Base-by-base conservation (phyloP, 1,140 invertebrate genomes). In the Hestina assimilis region DNA sequence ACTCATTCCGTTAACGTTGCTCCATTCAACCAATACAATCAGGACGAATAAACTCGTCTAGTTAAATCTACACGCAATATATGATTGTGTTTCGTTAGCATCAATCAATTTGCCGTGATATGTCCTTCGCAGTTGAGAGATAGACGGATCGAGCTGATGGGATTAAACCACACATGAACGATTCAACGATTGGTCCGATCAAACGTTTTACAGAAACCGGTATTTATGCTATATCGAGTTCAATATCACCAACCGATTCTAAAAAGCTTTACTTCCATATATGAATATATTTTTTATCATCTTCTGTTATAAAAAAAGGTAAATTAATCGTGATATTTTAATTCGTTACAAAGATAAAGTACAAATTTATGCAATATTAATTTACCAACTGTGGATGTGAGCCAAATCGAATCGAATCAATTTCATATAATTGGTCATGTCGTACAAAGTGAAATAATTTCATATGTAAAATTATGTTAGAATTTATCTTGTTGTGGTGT, bases 1-100 rank as follows among this genome's bases (percentile, higher is more conserved):
- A 52, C 48, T 21, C 15, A 52, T 52, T 14, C 47, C 24, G 33
- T 52, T 35, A 52, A 48, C 48, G 48, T 28, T 29, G 15, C 23
- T 23, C 24, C 38, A 42, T 52, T 52, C 38, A 28, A 15, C 24
- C 23, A 41, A 42, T 28, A 52, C 38, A 42, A 52, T 52, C 33
- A 52, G n/a, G 12, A 21, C 8, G 24, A 35, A 52, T 52, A 41
- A 52, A 52, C 38, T 50, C 47, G 20, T 33, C 19, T 7, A 40
- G 33, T 38, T 50, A 24, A 40, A 50, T 40, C 47, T 52, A 15
- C 48, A 41, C 35, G 35, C 23, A 20, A 9, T 41, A 11, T 19
- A 28, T 11, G 15, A 40, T 28, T 15, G 35, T 41, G 12, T 20
- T 41, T 38, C 12, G 20, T 2, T 23, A 24, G n/a, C 9, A 14